These are phyloP conservation scores for Gallinago stenura DNA, from an alignment of 2,797 vertebrate species.

Conservation along the genomic window DNA sequence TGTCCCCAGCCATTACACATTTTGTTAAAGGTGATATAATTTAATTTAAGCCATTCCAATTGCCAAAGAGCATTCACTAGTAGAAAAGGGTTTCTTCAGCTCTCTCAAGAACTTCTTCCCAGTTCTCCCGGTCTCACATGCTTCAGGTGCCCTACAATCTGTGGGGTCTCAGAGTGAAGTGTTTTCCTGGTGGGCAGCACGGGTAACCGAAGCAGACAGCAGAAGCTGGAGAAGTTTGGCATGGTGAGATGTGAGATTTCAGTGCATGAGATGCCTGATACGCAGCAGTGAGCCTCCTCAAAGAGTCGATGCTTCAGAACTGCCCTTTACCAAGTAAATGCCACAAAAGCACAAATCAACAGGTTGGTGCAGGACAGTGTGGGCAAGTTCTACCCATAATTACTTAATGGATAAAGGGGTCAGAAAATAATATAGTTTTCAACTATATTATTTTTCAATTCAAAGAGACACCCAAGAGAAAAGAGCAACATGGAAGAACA, in stretches of 20 bases:
- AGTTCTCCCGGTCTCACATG: background rate
- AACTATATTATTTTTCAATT: background rate
- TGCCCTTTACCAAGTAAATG: slow-evolving; percentile 57
- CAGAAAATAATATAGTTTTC: background rate
- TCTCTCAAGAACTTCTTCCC: background rate
- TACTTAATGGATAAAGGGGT: background rate
- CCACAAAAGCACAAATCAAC: slow-evolving; percentile 60
- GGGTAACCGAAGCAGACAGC: slow-evolving; percentile 1
- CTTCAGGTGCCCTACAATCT: slow-evolving; percentile 30
- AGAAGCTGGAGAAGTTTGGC: slow-evolving; percentile 35
- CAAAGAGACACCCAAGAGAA: background rate
- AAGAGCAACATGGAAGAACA: background rate
- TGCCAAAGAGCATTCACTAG: slow-evolving; percentile 9
- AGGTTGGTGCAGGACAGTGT: background rate
- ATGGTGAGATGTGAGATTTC: slow-evolving; percentile 7
- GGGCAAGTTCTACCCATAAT: background rate
- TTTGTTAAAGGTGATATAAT: background rate
- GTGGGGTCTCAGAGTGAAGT: slow-evolving; percentile 4
- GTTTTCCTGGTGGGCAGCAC: slow-evolving; percentile 20
- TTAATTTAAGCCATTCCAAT: slow-evolving; percentile 11
- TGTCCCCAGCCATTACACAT: slow-evolving; percentile 20
- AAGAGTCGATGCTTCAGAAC: slow-evolving; percentile 5
- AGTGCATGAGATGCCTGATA: background rate
- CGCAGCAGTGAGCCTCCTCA: slow-evolving; percentile 21
- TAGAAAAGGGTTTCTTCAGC: slow-evolving; percentile 17